A percentile compares a stretch with the other conserved stretches of the same genome.
Evolutionary conservation across 2,113 vertebrate species (phyloP).

Genomic region (Fregetta grallaria): DNA sequence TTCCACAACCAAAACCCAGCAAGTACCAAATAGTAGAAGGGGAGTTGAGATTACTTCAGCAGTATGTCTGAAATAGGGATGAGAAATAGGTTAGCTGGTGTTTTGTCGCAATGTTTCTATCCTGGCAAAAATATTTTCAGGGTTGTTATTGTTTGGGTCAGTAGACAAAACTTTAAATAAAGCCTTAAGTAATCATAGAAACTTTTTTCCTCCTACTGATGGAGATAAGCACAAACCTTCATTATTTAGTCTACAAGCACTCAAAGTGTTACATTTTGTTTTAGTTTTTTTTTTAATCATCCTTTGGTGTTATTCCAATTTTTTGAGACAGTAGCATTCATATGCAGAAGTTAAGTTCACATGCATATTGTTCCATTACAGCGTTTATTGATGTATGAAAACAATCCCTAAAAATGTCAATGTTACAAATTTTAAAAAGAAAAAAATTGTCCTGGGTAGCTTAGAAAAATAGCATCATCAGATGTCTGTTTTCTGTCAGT

Average conservation of each 20-base stretch:
- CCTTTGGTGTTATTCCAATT: neutral
- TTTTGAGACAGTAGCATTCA: neutral
- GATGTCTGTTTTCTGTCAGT: neutral
- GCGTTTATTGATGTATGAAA: neutral
- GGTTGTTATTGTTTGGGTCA: neutral
- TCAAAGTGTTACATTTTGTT: neutral
- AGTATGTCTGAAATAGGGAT: neutral
- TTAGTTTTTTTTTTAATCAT: neutral
- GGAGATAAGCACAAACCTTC: neutral
- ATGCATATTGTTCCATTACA: neutral
- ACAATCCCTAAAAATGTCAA: neutral
- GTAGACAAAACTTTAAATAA: neutral
- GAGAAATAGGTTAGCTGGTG: neutral
- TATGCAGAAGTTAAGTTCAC: neutral
- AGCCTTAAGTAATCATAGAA: neutral
- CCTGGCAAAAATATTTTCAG: neutral
- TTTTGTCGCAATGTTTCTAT: neutral
- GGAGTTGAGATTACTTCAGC: neutral
- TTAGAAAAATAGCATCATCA: neutral
- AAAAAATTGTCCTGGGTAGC: too few species aligned
- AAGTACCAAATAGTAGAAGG: neutral
- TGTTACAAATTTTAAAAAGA: neutral
- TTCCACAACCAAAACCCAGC: neutral
- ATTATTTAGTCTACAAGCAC: neutral
- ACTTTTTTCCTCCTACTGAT: neutral